phyloP scores from a whole-genome alignment of 2,113 vertebrate species.

The Tragelaphus buxtoni region DNA sequence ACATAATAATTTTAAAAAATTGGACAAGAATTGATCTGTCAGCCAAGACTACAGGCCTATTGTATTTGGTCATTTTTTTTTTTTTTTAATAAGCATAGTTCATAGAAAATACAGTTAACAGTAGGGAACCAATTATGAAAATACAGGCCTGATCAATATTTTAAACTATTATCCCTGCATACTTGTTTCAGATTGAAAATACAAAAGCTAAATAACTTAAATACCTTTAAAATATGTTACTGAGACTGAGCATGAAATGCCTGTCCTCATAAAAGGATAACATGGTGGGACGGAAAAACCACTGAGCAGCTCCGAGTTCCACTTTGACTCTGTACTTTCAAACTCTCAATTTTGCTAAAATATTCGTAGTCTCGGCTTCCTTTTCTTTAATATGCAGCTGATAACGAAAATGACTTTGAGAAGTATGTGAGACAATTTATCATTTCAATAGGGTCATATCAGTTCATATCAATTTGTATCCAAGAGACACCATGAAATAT shows the following conservation, averaged over 20 bases:
- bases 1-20: neutral
- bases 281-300: too few relatives aligned
- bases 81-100: neutral
- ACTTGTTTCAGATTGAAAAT: neutral
- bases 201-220: neutral
- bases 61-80: neutral
- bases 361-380: neutral
- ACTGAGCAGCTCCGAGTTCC: neutral
- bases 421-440: neutral
- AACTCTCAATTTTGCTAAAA: neutral
- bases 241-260: neutral
- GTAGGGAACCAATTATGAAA: neutral
- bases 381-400: neutral
- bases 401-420: neutral
- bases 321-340: neutral
- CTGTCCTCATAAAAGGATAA: neutral
- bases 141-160: neutral
- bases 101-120: neutral
- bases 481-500: neutral
- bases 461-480: neutral
- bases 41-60: neutral
- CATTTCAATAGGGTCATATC: neutral
- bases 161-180: neutral
- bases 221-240: neutral
- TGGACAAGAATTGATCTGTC: neutral